Conservation (phyloP, 2,113 vertebrate genomes). For the Dissostichus mawsoni region DNA sequence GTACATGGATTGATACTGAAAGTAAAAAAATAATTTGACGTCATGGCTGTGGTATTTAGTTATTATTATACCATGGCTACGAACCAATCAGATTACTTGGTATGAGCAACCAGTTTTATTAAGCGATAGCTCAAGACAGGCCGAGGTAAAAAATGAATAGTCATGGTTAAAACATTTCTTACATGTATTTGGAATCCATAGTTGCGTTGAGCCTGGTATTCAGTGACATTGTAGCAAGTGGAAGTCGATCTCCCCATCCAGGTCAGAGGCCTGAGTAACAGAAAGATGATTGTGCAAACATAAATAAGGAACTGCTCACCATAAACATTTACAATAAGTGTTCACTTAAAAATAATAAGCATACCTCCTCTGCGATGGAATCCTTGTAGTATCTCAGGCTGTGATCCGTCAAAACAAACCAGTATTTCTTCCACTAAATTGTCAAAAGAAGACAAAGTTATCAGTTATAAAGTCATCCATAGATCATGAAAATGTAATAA, state of each 20-base stretch:
- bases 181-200: slow-evolving; percentile 88
- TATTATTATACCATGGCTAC: no score
- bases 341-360: neutral
- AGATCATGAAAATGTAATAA: neutral
- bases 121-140: no score
- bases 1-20: no score
- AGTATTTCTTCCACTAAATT: slow-evolving; percentile 87
- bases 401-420: slow-evolving; percentile 88
- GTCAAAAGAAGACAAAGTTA: slow-evolving; percentile 4
- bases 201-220: slow-evolving; percentile 87
- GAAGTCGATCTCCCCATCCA: slow-evolving; percentile 87
- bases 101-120: no score
- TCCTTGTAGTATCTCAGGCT: slow-evolving; percentile 88
- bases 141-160: neutral
- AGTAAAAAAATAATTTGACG: no score
- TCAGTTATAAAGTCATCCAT: neutral
- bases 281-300: neutral
- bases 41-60: no score
- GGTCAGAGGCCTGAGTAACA: slow-evolving; percentile 81
- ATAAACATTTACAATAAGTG: neutral
- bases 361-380: slow-evolving; percentile 87
- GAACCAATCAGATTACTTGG: no score
- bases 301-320: neutral
- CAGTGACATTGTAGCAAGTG: slow-evolving; percentile 85
- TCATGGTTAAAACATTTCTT: slow-evolving; percentile 46